These are phyloP conservation scores for Lates japonicus DNA, from an alignment of 2,797 vertebrate species.

Conservation along the genomic window DNA sequence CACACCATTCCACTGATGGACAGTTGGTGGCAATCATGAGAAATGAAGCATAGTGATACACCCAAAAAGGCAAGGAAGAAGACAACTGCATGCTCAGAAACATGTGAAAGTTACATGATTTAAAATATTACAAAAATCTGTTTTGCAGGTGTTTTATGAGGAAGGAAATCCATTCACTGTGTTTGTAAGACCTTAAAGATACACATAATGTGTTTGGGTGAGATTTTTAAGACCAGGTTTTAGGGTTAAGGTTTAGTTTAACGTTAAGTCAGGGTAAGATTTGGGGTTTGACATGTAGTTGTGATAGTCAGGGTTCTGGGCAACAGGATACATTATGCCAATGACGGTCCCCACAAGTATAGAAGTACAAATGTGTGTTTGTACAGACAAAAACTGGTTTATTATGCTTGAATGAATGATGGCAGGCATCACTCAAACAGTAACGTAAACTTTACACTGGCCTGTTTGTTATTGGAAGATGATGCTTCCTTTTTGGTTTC, in stretches of 20 bases:
- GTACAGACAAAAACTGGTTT: slow-evolving; percentile 44
- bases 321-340: not conserved
- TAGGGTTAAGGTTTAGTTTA: not conserved
- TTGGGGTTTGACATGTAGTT: not conserved
- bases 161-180: not conserved
- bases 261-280: not conserved
- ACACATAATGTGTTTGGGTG: not conserved
- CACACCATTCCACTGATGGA: not conserved
- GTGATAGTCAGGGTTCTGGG: not conserved
- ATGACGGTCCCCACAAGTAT: slow-evolving; percentile 8
- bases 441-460: slow-evolving; percentile 53
- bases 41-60: not conserved
- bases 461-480: slow-evolving; percentile 55
- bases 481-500: slow-evolving; percentile 49
- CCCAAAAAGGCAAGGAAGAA: not conserved
- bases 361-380: slow-evolving; percentile 21
- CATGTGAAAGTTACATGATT: too few relatives aligned
- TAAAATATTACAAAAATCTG: not conserved
- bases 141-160: not conserved
- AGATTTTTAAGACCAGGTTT: not conserved
- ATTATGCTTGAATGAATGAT: slow-evolving; percentile 53
- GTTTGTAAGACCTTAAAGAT: not conserved
- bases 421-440: slow-evolving; percentile 37
- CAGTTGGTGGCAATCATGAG: not conserved
- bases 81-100: not conserved